Conservation (phyloP, 2,888 invertebrate genomes). For the Linnaemya vulpina region DNA sequence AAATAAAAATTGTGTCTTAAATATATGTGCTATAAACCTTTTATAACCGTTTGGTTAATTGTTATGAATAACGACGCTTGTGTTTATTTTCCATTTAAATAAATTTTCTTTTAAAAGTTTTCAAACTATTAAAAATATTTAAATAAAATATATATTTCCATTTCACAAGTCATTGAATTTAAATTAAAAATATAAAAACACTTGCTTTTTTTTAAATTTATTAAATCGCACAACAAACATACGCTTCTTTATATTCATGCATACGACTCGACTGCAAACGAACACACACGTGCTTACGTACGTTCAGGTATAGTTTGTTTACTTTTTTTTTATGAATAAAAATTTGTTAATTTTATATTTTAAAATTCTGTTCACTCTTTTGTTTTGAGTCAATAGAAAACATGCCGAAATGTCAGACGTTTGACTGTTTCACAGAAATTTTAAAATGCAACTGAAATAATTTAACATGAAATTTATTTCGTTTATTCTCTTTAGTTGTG, state of each 20-base stretch:
- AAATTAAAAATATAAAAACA: neutral
- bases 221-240: neutral
- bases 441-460: conserved; percentile 47
- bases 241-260: neutral
- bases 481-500: neutral
- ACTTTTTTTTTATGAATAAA: neutral
- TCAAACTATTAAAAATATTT: neutral
- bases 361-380: conserved; percentile 57
- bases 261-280: too few species aligned
- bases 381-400: conserved; percentile 25
- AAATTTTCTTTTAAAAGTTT: neutral
- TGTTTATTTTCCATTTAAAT: too few species aligned
- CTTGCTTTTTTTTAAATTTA: neutral
- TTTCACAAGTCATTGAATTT: neutral
- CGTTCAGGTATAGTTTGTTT: conserved; percentile 18
- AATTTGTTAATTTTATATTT: conserved; percentile 49
- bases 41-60: too few species aligned
- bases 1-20: too few species aligned
- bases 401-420: conserved; percentile 45
- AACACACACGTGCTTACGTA: neutral
- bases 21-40: too few species aligned
- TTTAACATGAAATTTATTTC: neutral
- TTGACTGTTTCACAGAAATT: conserved; percentile 44
- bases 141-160: neutral
- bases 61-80: too few species aligned